A percentile compares a stretch with the other conserved stretches of the same genome.
Evolutionary conservation across 2,113 vertebrate genomes (phyloP).

Genomic region (Misgurnus anguillicaudatus): DNA sequence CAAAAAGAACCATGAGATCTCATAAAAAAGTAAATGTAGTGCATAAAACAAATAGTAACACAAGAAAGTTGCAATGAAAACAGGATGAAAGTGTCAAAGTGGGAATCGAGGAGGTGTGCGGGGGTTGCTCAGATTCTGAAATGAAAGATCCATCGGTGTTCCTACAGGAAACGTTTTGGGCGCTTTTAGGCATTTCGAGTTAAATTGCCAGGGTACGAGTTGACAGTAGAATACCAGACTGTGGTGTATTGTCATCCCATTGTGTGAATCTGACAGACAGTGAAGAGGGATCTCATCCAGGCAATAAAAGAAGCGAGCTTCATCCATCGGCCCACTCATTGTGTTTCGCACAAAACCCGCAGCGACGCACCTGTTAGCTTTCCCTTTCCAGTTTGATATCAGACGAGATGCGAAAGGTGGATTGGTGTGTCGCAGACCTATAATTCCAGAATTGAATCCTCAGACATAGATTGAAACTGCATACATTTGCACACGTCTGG

Average conservation of each 20-base stretch:
- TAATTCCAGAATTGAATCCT: constrained; percentile 51
- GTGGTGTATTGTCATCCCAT: constrained; percentile 48
- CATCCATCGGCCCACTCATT: constrained; percentile 40
- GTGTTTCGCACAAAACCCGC: constrained; percentile 48
- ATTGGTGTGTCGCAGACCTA: constrained; percentile 37
- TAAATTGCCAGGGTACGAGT: constrained; percentile 46
- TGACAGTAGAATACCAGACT: constrained; percentile 49
- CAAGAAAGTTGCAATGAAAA: neutral
- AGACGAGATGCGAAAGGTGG: constrained; percentile 46
- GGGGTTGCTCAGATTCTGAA: neutral
- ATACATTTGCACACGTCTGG: constrained; percentile 68
- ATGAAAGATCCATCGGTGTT: constrained; percentile 1
- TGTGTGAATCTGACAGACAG: constrained; percentile 52
- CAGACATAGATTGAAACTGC: constrained; percentile 49
- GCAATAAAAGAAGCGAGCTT: constrained; percentile 46
- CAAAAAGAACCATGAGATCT: constrained; percentile 9
- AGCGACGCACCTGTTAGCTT: constrained; percentile 42
- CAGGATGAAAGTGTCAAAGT: neutral
- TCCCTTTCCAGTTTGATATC: constrained; percentile 45
- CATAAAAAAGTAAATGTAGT: too few species aligned
- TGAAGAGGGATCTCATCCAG: constrained; percentile 46
- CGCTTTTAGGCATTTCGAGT: constrained; percentile 18
- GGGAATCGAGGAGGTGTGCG: neutral
- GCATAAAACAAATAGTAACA: constrained; percentile 18
- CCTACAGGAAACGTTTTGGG: neutral